Evolutionary conservation across 2,797 vertebrate genomes (phyloP).

Genomic region (Simalia tracyae): DNA sequence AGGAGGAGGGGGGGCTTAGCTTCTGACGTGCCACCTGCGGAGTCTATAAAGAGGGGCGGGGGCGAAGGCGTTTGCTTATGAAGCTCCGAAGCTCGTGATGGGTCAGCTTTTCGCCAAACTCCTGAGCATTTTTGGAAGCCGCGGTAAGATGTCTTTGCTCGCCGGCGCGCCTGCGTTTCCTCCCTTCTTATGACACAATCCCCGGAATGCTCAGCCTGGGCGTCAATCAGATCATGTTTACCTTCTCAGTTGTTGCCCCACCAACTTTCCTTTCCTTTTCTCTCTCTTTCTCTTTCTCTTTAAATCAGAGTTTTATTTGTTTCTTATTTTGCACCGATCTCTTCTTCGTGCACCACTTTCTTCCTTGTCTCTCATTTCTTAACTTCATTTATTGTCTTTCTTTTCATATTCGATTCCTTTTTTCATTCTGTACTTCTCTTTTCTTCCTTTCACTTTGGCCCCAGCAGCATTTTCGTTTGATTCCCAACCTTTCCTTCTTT

Average conservation of each 20-base stretch:
- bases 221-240: not conserved
- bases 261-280: not conserved
- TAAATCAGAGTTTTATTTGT: not conserved
- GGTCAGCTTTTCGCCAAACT: slow-evolving; percentile 48
- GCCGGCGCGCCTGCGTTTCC: not conserved
- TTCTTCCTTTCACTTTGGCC: not conserved
- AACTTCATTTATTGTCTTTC: not conserved
- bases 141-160: slow-evolving; percentile 35
- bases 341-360: not conserved
- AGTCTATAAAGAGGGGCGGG: slow-evolving; percentile 37
- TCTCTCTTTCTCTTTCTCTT: not conserved
- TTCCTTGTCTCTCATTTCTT: too few relatives aligned
- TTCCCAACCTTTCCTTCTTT: not conserved
- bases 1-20: not conserved
- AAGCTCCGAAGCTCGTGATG: slow-evolving; percentile 15
- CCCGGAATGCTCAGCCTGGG: not conserved
- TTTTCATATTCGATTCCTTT: not conserved
- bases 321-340: not conserved
- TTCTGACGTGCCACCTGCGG: slow-evolving; percentile 21
- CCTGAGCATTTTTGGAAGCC: slow-evolving; percentile 60
- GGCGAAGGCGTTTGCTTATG: not conserved
- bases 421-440: not conserved
- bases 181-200: not conserved
- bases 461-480: not conserved
- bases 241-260: not conserved